phyloP scores from a whole-genome alignment of 2,797 vertebrate species.

The Columba guinea region DNA sequence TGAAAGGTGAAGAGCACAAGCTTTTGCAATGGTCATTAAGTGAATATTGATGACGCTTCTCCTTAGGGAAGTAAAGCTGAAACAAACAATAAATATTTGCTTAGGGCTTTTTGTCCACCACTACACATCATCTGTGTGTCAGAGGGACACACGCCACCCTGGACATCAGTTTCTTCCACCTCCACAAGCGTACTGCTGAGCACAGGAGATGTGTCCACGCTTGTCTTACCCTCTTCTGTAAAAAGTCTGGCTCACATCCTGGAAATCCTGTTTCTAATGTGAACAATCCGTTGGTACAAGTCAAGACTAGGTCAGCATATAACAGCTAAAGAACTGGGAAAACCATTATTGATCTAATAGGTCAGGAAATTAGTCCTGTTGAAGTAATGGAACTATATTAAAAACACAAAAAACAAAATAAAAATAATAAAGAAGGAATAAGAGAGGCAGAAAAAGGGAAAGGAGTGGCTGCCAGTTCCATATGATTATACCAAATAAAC shows the following conservation, averaged over 20 bases:
- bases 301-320: slow-evolving; percentile 4
- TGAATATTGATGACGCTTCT: neutral
- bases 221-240: neutral
- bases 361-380: slow-evolving; percentile 26
- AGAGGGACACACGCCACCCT: neutral
- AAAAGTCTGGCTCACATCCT: neutral
- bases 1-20: neutral
- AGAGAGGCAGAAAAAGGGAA: neutral
- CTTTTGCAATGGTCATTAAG: neutral
- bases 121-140: neutral
- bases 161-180: neutral
- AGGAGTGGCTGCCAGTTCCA: neutral
- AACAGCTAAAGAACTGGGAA: slow-evolving; percentile 13
- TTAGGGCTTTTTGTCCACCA: neutral
- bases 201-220: neutral
- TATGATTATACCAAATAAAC: neutral
- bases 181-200: neutral
- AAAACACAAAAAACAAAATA: slow-evolving; percentile 20
- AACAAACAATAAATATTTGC: neutral
- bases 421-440: neutral
- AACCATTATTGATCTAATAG: slow-evolving; percentile 2
- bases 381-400: neutral
- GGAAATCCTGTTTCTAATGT: neutral
- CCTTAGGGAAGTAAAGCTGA: neutral
- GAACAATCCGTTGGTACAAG: neutral